A percentile compares a stretch with the other conserved stretches of the same genome.
Conservation (phyloP, 2,888 invertebrate species). For the Drosophila testacea region DNA sequence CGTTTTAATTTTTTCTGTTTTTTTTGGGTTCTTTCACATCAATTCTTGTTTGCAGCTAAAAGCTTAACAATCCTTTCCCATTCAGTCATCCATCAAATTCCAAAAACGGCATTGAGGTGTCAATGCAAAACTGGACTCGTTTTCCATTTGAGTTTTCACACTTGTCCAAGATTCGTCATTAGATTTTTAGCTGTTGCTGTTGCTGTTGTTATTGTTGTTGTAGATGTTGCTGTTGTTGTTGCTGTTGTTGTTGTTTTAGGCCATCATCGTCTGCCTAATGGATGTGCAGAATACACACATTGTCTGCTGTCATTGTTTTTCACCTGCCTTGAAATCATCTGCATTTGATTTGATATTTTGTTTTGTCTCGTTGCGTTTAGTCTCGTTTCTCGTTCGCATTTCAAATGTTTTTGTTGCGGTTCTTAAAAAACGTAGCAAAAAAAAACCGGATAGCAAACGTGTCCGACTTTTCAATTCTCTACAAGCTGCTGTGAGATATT, state of each 20-base stretch:
- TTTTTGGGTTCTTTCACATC: constrained; percentile 8
- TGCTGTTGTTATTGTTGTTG: neutral
- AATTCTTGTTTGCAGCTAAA: constrained; percentile 29
- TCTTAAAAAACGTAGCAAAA: constrained; percentile 17
- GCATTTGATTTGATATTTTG: constrained; percentile 64
- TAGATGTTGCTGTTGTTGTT: neutral
- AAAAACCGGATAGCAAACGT: neutral
- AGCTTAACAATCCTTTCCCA: constrained; percentile 20
- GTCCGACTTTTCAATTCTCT: neutral
- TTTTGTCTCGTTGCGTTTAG: constrained; percentile 19
- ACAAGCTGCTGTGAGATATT: neutral
- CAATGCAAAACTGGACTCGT: constrained; percentile 40
- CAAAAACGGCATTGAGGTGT: constrained; percentile 39
- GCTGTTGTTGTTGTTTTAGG: constrained; percentile 37
- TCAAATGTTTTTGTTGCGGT: constrained; percentile 39
- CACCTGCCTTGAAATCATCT: constrained; percentile 63
- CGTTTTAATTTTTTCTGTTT: neutral
- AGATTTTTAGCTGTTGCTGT: constrained; percentile 6
- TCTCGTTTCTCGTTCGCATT: constrained; percentile 23
- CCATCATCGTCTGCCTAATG: constrained; percentile 54
- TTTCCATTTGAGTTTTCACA: constrained; percentile 47
- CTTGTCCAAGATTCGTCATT: constrained; percentile 48
- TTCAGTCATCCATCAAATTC: constrained; percentile 40
- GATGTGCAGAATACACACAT: constrained; percentile 29
- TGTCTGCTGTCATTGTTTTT: constrained; percentile 42